Evolutionary conservation across 2,113 vertebrate species (phyloP), one percentile per base, ranked within the genome.

Genomic region (Petaurus breviceps): DNA sequence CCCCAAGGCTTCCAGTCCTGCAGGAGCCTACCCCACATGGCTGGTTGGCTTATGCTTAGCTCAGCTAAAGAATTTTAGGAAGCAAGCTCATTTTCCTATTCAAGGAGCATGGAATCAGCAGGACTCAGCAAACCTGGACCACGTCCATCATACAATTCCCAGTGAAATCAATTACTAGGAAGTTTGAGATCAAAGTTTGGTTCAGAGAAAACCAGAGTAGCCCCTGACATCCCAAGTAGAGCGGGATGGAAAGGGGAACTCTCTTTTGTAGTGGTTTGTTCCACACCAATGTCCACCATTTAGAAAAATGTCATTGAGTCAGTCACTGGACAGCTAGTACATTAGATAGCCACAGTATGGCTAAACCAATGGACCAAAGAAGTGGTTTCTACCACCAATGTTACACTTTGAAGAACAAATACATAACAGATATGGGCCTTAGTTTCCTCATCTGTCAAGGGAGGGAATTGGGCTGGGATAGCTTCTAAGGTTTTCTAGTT

Each of bases 231-330:
- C 37, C 61, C 61, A 6, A 1, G 37, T 14, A 7, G 61, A n/a
- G 61, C 1, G 1, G 31, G 31, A 77, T n/a, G 31, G 16, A n/a
- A 16, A n/a, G 61, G 31, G 3, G 61, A n/a, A 37, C 14, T 19
- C 55, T 28, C 55, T 3, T 3, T 10, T 3, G 23, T 26, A 26
- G 8, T 54, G 55, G 55, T 10, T n/a, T 77, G 14, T 77, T 77
- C 61, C 97, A 97, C 3, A 28, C 28, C 57, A 12, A 28, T 12
- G 57, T 96, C 93, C 96, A 97, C 77, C 96, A 94, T 94, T 93
- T 94, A 54, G 94, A 93, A 46, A 96, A 77, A n/a, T 92, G 89
- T 92, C 95, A 89, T 51, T 94, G 95, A 92, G 68, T 97, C 95
- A 94, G 54, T 93, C 95, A 11, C 93, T 55, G 91, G 51, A 84